Evolutionary conservation across 2,888 invertebrate genomes (phyloP).

Genomic region (Gandaritis pyraliata): DNA sequence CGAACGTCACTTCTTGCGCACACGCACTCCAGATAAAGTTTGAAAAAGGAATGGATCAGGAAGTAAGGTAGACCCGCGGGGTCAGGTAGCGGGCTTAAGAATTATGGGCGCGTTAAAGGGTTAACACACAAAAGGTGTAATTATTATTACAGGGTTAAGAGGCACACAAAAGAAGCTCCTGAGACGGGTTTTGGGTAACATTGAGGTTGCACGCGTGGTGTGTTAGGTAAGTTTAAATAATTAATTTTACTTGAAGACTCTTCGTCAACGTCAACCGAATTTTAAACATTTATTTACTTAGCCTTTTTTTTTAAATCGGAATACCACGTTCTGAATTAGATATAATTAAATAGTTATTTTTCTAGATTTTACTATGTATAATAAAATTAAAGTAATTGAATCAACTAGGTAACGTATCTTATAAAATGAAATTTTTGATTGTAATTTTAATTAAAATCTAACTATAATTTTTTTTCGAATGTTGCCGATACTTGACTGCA

Average conservation of each 20-base stretch:
- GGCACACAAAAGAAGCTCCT: constrained; percentile 63
- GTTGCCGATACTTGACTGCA: constrained; percentile 63
- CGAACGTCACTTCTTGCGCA: constrained; percentile 64
- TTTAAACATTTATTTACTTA: constrained; percentile 14
- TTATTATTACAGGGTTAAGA: constrained; percentile 79
- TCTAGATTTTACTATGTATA: no score
- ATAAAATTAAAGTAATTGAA: no score
- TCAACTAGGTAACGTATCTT: no score
- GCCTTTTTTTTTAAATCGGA: neutral
- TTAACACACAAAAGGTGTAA: constrained; percentile 79
- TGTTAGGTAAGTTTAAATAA: constrained; percentile 52
- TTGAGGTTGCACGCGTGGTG: constrained; percentile 67
- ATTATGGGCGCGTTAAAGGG: constrained; percentile 79
- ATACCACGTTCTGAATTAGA: no score
- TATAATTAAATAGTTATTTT: no score
- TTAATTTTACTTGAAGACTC: constrained; percentile 41
- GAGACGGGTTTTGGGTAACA: constrained; percentile 69
- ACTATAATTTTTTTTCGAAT: neutral
- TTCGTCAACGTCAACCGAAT: constrained; percentile 29
- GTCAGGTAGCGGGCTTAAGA: constrained; percentile 82
- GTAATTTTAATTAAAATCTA: no score
- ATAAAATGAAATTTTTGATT: no score
- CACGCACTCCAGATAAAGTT: constrained; percentile 74
- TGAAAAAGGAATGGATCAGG: constrained; percentile 79
- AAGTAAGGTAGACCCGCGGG: constrained; percentile 70